Percentiles rank a stretch among this genome's conserved stretches.
phyloP scores from a whole-genome alignment of 2,113 vertebrate genomes.

The Platichthys stellatus region DNA sequence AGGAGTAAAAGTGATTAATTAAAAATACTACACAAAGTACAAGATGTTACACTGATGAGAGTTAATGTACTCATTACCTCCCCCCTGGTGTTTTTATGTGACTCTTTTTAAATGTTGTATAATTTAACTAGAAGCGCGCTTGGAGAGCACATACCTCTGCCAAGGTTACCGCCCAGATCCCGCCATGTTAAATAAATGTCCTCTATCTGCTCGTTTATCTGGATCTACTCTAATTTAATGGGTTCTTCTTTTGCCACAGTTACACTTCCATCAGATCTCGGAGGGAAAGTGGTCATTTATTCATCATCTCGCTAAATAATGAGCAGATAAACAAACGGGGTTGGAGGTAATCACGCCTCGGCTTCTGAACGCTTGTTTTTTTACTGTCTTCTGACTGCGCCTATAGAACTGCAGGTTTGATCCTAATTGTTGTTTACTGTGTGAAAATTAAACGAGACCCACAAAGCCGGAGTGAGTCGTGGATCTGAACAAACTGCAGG shows the following conservation, averaged over 20 bases:
- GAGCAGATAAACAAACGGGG: too few species aligned
- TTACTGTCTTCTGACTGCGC: not conserved
- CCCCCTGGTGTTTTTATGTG: not conserved
- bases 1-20: not conserved
- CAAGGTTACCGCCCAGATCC: not conserved
- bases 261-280: not conserved
- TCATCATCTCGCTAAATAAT: too few species aligned
- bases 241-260: not conserved
- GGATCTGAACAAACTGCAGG: not conserved
- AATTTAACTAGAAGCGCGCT: not conserved
- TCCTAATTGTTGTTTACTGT: conserved; percentile 8
- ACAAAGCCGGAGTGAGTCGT: not conserved
- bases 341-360: not conserved
- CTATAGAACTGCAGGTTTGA: not conserved
- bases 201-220: too few species aligned
- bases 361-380: not conserved
- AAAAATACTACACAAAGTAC: not conserved
- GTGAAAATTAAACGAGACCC: conserved; percentile 1
- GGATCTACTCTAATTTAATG: too few species aligned
- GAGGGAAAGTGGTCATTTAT: too few species aligned
- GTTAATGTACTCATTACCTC: not conserved
- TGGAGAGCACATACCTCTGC: too few species aligned
- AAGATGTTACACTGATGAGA: not conserved
- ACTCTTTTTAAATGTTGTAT: not conserved
- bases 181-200: not conserved